phyloP scores from a whole-genome alignment of 2,888 invertebrate species.

The Sclerodermus sp. region DNA sequence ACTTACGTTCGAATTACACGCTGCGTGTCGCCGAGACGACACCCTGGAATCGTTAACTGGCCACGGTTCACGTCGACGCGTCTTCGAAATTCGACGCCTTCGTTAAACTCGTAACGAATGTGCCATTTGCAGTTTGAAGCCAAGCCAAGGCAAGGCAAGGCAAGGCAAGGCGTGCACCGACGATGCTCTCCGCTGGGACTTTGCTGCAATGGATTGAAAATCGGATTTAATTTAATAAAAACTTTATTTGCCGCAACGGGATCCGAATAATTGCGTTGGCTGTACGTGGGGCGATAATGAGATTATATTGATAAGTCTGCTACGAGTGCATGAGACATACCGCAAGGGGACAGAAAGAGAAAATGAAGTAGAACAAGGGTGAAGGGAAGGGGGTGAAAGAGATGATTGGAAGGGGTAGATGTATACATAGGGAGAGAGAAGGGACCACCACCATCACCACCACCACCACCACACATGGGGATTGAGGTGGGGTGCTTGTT shows the following conservation, averaged over 20 bases:
- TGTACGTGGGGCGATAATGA: constrained; percentile 36
- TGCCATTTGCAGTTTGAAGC: background rate
- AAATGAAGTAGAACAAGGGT: too few relatives aligned
- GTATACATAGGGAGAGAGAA: too few relatives aligned
- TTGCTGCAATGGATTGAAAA: too few relatives aligned
- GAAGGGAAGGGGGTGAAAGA: too few relatives aligned
- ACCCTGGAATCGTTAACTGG: background rate
- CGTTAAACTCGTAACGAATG: constrained; percentile 8
- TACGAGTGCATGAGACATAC: too few relatives aligned
- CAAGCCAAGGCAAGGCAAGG: background rate
- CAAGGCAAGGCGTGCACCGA: constrained; percentile 1
- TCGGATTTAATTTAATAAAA: too few relatives aligned
- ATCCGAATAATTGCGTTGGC: constrained; percentile 42
- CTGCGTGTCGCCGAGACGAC: background rate
- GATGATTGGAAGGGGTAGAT: too few relatives aligned
- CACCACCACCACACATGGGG: too few relatives aligned
- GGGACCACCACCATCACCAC: too few relatives aligned
- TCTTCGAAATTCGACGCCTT: constrained; percentile 6
- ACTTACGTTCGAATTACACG: constrained; percentile 1
- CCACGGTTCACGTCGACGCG: constrained; percentile 2
- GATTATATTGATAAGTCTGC: constrained; percentile 45
- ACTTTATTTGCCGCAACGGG: constrained; percentile 32
- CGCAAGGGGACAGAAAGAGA: too few relatives aligned
- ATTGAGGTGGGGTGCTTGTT: too few relatives aligned
- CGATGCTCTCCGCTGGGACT: too few relatives aligned